phyloP scores from a whole-genome alignment of 2,113 vertebrate genomes.

The Strix uralensis region DNA sequence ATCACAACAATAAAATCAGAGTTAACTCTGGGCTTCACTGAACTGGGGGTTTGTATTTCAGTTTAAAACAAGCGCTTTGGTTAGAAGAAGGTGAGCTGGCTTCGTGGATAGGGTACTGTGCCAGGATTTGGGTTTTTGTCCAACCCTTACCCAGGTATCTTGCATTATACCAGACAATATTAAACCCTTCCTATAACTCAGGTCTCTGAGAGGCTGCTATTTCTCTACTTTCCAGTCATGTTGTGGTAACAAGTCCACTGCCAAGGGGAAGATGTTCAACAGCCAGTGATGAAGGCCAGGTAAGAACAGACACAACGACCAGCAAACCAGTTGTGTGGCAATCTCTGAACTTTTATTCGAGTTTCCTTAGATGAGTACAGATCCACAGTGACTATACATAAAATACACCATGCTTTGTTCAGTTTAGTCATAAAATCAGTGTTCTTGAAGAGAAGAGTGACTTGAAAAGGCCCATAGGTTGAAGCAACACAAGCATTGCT shows the following conservation, averaged over 20 bases:
- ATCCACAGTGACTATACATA: neutral
- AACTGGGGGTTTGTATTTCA: neutral
- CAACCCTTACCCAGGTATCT: neutral
- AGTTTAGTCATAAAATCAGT: neutral
- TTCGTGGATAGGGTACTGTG: neutral
- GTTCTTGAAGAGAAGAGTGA: neutral
- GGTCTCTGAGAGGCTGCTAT: neutral
- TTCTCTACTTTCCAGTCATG: neutral
- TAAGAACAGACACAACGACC: neutral
- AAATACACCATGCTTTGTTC: neutral
- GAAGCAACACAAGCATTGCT: neutral
- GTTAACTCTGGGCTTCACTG: neutral
- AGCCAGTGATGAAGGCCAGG: neutral
- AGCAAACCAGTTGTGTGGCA: neutral
- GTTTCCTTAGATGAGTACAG: neutral
- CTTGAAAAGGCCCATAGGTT: neutral
- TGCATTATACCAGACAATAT: neutral
- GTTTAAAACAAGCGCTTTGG: neutral
- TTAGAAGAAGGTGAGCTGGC: neutral
- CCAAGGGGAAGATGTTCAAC: neutral
- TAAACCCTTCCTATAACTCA: neutral
- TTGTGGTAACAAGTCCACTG: neutral
- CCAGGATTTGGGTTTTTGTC: neutral
- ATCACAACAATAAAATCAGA: neutral
- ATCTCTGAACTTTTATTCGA: constrained; percentile 1